These are phyloP conservation scores for Propithecus coquereli DNA, from an alignment of 2,113 vertebrate species.

Conservation along the genomic window DNA sequence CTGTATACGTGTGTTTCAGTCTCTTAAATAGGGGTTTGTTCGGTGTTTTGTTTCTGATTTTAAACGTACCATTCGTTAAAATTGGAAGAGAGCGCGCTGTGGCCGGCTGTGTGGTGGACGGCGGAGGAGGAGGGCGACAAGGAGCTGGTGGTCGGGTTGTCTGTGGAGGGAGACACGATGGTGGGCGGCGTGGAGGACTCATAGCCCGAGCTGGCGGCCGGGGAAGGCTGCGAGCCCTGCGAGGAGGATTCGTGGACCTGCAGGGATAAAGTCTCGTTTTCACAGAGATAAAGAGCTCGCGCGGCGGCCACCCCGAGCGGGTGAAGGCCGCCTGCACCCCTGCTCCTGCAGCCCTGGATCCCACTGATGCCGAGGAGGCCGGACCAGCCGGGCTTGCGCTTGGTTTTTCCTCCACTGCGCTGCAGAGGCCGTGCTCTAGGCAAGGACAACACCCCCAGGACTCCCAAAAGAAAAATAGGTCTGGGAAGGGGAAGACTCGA, in stretches of 20 bases:
- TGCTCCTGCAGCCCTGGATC: neutral
- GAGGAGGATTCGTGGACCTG: slow-evolving; percentile 97
- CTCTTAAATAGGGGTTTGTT: slow-evolving; percentile 84
- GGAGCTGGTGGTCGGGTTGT: slow-evolving; percentile 97
- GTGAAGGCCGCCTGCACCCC: neutral
- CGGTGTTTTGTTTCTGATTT: slow-evolving; percentile 86
- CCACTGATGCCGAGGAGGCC: rapidly evolving
- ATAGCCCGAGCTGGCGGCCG: slow-evolving; percentile 98
- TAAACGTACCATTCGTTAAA: slow-evolving; percentile 99
- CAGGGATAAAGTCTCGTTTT: slow-evolving; percentile 74
- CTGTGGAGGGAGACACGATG: slow-evolving; percentile 98
- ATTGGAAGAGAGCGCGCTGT: slow-evolving; percentile 99
- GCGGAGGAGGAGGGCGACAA: slow-evolving; percentile 97
- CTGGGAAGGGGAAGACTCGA: neutral
- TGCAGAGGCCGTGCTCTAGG: neutral
- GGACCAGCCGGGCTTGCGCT: neutral
- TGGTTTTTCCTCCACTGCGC: neutral
- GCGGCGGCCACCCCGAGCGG: neutral
- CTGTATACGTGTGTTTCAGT: slow-evolving; percentile 78
- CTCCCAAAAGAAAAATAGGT: neutral
- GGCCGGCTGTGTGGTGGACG: slow-evolving; percentile 97
- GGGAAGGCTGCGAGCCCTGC: slow-evolving; percentile 96
- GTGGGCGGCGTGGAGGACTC: slow-evolving; percentile 99
- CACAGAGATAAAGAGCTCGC: slow-evolving; percentile 50
- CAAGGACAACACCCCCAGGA: neutral